Evolutionary conservation across 2,797 vertebrate species (phyloP).

Genomic region (Artibeus jamaicensis): DNA sequence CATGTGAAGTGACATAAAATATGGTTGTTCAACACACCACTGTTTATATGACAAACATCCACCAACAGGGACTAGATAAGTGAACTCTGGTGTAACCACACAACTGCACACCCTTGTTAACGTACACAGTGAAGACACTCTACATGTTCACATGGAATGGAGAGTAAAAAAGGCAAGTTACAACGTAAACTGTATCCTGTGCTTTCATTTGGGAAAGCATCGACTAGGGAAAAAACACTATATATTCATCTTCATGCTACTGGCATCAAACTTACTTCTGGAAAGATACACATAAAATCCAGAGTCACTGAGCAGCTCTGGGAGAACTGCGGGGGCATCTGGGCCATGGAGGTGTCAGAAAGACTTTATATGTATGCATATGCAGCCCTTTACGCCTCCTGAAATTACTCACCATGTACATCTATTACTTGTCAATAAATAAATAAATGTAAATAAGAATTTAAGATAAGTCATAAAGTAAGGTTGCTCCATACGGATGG

Average conservation of each 20-base stretch:
- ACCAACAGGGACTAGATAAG: background rate
- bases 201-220: background rate
- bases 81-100: background rate
- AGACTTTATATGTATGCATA: background rate
- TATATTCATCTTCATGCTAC: background rate
- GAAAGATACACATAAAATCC: background rate
- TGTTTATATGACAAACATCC: background rate
- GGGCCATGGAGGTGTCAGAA: background rate
- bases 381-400: background rate
- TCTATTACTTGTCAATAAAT: background rate
- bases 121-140: background rate
- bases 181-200: background rate
- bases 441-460: background rate
- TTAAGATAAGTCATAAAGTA: background rate
- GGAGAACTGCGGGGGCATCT: background rate
- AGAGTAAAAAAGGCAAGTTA: background rate
- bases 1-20: background rate
- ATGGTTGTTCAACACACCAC: background rate
- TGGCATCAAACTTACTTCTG: background rate
- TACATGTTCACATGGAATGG: background rate
- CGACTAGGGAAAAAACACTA: background rate
- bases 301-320: background rate
- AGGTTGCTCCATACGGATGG: background rate
- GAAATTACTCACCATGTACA: background rate
- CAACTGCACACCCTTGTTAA: too few species aligned